Base-by-base conservation (phyloP, 2,797 vertebrate species). In the Prionace glauca region DNA sequence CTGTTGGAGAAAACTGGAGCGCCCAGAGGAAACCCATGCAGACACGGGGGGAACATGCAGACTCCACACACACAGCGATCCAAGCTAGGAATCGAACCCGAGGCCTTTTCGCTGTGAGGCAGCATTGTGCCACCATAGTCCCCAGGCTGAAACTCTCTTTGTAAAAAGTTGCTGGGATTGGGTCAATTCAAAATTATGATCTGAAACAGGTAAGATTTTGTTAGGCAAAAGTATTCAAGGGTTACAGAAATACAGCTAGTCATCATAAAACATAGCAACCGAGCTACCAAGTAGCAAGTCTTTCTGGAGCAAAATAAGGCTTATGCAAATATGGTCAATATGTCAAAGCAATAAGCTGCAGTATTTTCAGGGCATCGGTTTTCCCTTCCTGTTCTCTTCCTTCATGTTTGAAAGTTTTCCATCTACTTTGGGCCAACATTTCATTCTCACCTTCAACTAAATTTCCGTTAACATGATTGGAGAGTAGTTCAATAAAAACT, bases 261-360 rank as follows among this genome's bases (percentile, higher is more conserved):
- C 86, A 11, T 50, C 12, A 36, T 9, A 84, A 84, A 45, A 84
- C 41, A 84, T 84, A 45, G 86, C 12, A 88, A 88, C 12, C 4
- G 26, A 60, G 86, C 56, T 60, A 84, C 36, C 41, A 11, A 45
- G 41, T 24, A 45, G 41, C 36, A 84, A 10, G 41, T 45, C 36
- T 45, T 84, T 45, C 20, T 24, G 41, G 81, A 84, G 81, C 50
- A 88, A 88, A 88, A 32, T 16, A 29, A 60, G 29, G 50, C 45
- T 88, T 32, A 60, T 60, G 24, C 86, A 88, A 60, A 88, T 60
- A 14, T 26, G 10, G 50, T 88, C 56, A 88, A 90, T 65, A 90
- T 62, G 87, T 90, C 62, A 60, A 90, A 90, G 56, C n/a, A 90
- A 90, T 62, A 90, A 90, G 60, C 87, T 69, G 62, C 65, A 71